Base-by-base conservation (phyloP, 2,797 vertebrate genomes). In the Buphagus erythrorhynchus region DNA sequence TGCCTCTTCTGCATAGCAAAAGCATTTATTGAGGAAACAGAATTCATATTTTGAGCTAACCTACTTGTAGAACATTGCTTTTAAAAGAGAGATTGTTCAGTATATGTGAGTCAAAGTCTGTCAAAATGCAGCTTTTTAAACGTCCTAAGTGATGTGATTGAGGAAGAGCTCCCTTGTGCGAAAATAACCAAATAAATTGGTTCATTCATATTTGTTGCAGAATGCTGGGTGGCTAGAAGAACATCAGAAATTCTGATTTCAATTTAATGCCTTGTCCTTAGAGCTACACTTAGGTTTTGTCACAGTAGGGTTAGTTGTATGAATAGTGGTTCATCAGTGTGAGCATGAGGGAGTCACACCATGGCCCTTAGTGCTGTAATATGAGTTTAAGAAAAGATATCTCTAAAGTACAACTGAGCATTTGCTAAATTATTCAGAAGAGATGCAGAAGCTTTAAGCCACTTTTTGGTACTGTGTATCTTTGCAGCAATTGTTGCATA, bases 381-480 rank as follows among this genome's bases (percentile, higher is more conserved):
- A 45, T 24, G 40, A 93, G 35, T 10, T 89, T 91, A 67, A 67
- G 78, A 88, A 46, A 86, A 83, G 68, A 83, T 61, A 57, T 80
- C n/a, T 85, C 89, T 73, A 38, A 90, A 95, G 68, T 40, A 73
- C 48, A 67, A 45, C 35, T 81, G 46, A 79, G 46, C 46, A 33
- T 80, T 88, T 76, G 74, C 81, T 85, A 86, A 84, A 83, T 92
- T 90, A 94, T 96, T 95, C 83, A 80, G 78, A 87, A 49, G 20
- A 73, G 86, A 75, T 83, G 69, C n/a, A 92, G 90, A 69, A 61
- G 48, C 88, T 72, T 91, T 74, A 93, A 80, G 48, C 33, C 0
- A 0, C 22, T 61, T 20, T 3, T 31, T 43, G 65, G 25, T 66
- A 20, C 52, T 51, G 43, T 35, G 20, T 21, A 16, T 61, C 59